phyloP scores from a whole-genome alignment of 2,797 vertebrate species.

The Acomys russatus region DNA sequence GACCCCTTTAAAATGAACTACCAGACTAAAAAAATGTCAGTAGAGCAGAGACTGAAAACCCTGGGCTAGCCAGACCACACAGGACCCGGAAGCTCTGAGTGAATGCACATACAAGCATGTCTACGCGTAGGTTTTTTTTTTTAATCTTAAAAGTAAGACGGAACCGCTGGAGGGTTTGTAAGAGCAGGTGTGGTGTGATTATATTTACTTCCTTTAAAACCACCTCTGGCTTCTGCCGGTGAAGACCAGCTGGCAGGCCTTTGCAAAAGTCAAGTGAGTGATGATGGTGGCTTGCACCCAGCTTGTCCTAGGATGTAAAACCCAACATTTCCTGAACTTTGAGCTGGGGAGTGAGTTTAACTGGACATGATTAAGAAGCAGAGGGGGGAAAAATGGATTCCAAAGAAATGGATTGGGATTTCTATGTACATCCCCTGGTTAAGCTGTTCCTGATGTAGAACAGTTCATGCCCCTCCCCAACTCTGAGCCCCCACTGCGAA shows the following conservation, averaged over 20 bases:
- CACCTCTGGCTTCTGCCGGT: not conserved
- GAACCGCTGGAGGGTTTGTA: not conserved
- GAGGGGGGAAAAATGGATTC: not conserved
- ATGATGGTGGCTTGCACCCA: not conserved
- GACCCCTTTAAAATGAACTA: not conserved
- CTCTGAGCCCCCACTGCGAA: not conserved
- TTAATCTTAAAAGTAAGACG: not conserved
- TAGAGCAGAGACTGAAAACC: not conserved
- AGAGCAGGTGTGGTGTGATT: constrained; percentile 7
- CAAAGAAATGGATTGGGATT: not conserved
- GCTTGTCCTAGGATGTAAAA: not conserved
- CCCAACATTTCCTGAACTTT: constrained; percentile 18
- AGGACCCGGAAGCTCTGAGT: not conserved
- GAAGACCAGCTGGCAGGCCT: constrained; percentile 1
- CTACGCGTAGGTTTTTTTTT: not conserved
- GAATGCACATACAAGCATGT: not conserved
- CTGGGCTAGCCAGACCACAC: rapidly evolving
- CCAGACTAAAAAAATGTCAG: not conserved
- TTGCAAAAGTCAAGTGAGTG: constrained; percentile 6
- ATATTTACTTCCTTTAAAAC: constrained; percentile 50
- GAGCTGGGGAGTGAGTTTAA: not conserved
- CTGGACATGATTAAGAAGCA: not conserved
- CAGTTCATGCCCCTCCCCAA: not conserved
- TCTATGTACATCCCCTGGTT: not conserved
- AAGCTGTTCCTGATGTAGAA: not conserved